These are phyloP conservation scores for Hyposmocoma kahamanoa DNA, from an alignment of 1,140 invertebrate species.

Conservation along the genomic window DNA sequence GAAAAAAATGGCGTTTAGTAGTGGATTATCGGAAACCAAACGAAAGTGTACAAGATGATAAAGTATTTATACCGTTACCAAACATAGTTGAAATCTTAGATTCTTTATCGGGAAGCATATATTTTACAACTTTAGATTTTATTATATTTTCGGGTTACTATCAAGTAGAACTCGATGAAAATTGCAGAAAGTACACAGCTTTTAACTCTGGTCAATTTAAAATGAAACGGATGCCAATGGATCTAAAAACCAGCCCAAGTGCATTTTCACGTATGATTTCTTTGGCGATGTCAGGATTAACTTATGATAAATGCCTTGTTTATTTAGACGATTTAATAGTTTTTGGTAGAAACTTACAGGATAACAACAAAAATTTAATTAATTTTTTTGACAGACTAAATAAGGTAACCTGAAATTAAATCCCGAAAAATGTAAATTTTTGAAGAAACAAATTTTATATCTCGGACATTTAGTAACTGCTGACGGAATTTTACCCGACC, in stretches of 20 bases:
- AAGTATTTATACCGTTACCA: constrained; percentile 11
- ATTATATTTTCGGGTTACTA: constrained; percentile 13
- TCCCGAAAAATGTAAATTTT: constrained; percentile 43
- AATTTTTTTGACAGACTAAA: constrained; percentile 44
- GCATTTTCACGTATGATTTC: constrained; percentile 19
- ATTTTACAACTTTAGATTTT: constrained; percentile 20
- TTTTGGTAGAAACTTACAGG: constrained; percentile 18
- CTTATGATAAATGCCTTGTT: constrained; percentile 30
- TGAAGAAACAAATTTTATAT: constrained; percentile 47
- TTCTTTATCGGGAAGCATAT: constrained; percentile 16
- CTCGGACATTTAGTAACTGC: constrained; percentile 53
- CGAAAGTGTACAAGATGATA: constrained; percentile 9
- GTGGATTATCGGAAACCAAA: constrained; percentile 12
- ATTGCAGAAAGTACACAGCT: constrained; percentile 17
- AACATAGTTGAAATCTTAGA: constrained; percentile 17
- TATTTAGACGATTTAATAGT: constrained; percentile 62
- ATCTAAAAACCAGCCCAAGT: constrained; percentile 18
- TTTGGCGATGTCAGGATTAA: constrained; percentile 19
- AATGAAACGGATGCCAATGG: constrained; percentile 22
- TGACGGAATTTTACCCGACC: constrained; percentile 53
- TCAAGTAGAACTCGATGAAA: constrained; percentile 9
- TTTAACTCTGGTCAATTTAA: constrained; percentile 20
- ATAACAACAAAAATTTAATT: constrained; percentile 45
- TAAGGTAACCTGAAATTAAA: constrained; percentile 52
- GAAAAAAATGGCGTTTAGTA: constrained; percentile 18